Base-by-base conservation (phyloP, 2,113 vertebrate species). In the Dromiciops gliroides region DNA sequence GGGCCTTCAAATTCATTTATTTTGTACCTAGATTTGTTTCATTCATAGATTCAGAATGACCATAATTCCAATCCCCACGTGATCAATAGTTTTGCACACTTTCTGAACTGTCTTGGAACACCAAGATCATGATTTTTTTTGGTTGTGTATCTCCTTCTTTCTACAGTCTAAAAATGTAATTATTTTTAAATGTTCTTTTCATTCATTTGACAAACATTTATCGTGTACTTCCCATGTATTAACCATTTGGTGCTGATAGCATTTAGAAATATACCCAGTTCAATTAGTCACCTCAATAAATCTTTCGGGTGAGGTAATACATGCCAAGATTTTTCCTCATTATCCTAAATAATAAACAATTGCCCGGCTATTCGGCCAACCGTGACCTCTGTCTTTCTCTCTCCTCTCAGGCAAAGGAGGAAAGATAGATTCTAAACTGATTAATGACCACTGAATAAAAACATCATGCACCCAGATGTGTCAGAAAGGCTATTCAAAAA, bases 281-380 rank as follows among this genome's bases (percentile, higher is more conserved):
- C 67, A 83, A 44, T 83, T 83, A 83, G 19, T 44, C 67, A 83
- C 67, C n/a, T 83, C 44, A 75, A 75, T 75, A 75, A 83, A 83
- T 44, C 67, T 44, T 83, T 83, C n/a, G n/a, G 67, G n/a, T 23
- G 19, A 44, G n/a, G n/a, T 44, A 83, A 44, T 44, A 83, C n/a
- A 44, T 83, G 67, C 67, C 67, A 44, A 83, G 67, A 83, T 6
- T 83, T 83, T 83, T n/a, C 60, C 67, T 83, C 67, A 83, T 83
- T 83, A 83, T 83, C 67, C 67, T 83, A 83, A 83, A 83, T 83
- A 83, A 83, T 83, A 83, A 83, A 83, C 67, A 83, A 83, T 83
- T 83, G 67, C 16, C 37, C 67, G 44, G 67, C n/a, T 83, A 83
- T 83, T 44, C 67, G 44, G n/a, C n/a, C 67, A 83, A 44, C 67